Conservation (phyloP, 2,888 invertebrate genomes). For the Dioctria linearis region DNA sequence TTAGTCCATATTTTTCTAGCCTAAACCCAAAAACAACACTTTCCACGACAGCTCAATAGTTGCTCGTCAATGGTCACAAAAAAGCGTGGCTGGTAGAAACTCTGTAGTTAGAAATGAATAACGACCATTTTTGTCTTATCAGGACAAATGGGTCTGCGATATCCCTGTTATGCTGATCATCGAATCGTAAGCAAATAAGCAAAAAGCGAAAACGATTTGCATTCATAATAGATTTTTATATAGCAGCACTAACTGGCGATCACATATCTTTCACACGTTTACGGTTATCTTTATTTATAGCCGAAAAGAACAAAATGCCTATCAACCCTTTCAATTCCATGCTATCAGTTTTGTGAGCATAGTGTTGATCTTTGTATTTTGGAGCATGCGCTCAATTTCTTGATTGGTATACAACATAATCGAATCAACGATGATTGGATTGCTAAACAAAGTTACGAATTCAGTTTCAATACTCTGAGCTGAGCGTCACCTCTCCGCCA, state of each 20-base stretch:
- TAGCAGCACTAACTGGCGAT: constrained; percentile 32
- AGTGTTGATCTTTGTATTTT: constrained; percentile 22
- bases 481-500: background rate
- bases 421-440: constrained; percentile 29
- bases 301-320: background rate
- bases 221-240: background rate
- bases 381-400: constrained; percentile 23
- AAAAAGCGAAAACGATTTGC: too few relatives aligned
- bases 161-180: too few relatives aligned
- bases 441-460: constrained; percentile 28
- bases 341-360: constrained; percentile 37
- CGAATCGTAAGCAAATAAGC: too few relatives aligned
- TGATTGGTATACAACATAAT: constrained; percentile 38
- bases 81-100: too few relatives aligned
- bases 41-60: too few relatives aligned
- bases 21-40: too few relatives aligned
- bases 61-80: too few relatives aligned
- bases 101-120: too few relatives aligned
- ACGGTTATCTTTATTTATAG: constrained; percentile 37
- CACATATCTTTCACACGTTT: constrained; percentile 43
- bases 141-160: too few relatives aligned
- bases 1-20: too few relatives aligned
- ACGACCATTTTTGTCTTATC: too few relatives aligned
- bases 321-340: background rate
- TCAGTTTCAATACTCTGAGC: constrained; percentile 22